Evolutionary conservation across 1,140 invertebrate genomes (phyloP).

Genomic region (Rhyzopertha dominica): DNA sequence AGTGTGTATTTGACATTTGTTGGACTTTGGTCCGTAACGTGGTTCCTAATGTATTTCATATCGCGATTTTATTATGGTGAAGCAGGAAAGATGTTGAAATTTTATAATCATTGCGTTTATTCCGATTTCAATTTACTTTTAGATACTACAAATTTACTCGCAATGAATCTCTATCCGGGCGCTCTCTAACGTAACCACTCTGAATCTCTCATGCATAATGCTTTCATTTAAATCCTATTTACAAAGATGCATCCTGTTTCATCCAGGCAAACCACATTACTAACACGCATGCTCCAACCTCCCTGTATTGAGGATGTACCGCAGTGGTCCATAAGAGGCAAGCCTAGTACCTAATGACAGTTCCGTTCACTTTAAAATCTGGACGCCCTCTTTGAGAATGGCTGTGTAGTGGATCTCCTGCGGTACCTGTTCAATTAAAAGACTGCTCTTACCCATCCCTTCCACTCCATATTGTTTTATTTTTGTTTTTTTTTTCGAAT

Average conservation of each 20-base stretch:
- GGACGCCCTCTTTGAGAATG: too few species aligned
- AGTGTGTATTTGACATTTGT: conserved; percentile 34
- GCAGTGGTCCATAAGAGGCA: too few species aligned
- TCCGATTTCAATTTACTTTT: conserved; percentile 16
- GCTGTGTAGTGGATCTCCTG: too few species aligned
- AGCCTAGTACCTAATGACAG: too few species aligned
- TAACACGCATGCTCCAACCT: conserved; percentile 13
- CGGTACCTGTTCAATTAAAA: too few species aligned
- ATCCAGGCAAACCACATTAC: too few species aligned
- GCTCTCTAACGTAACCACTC: too few species aligned
- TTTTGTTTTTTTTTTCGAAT: conserved; percentile 23
- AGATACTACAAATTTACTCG: conserved; percentile 17
- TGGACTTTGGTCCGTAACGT: conserved; percentile 34
- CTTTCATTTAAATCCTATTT: conserved; percentile 15
- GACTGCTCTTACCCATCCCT: too few species aligned
- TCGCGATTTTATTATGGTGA: conserved; percentile 29
- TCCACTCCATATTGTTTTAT: conserved; percentile 6
- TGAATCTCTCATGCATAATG: conserved; percentile 18
- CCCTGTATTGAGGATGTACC: too few species aligned
- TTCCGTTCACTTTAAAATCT: too few species aligned
- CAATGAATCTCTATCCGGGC: too few species aligned
- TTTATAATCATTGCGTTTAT: conserved; percentile 12
- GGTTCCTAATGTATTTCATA: conserved; percentile 46
- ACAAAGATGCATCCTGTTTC: conserved; percentile 28
- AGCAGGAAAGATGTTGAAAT: conserved; percentile 11